phyloP scores from a whole-genome alignment of 2,797 vertebrate species.

The Liparis tanakae region DNA sequence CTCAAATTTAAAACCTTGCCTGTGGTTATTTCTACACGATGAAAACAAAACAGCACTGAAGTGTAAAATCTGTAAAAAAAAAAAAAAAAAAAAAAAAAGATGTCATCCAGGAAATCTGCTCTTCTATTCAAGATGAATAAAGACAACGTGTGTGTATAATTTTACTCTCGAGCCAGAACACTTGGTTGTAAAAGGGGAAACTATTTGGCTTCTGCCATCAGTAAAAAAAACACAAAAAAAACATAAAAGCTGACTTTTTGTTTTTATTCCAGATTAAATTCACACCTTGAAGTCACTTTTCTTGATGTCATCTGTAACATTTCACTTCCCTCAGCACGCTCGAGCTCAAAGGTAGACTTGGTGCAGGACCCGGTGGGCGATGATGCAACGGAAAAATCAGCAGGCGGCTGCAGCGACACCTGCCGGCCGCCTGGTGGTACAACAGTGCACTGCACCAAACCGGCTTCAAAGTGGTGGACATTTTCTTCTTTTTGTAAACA shows the following conservation, averaged over 20 bases:
- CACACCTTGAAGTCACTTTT: background rate
- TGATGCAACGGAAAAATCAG: background rate
- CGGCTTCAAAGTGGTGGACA: background rate
- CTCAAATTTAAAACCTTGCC: background rate
- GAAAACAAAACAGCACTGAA: too few species aligned
- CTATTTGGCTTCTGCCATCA: background rate
- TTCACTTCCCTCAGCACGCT: background rate
- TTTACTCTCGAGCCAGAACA: background rate
- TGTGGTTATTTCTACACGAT: background rate
- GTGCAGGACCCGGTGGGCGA: background rate
- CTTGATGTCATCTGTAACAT: background rate
- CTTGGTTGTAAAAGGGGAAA: background rate
- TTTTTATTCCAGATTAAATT: background rate
- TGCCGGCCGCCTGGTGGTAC: background rate
- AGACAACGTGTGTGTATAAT: background rate
- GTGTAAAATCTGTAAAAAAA: background rate
- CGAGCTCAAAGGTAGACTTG: background rate
- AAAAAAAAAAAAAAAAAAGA: too few species aligned
- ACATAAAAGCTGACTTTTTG: background rate
- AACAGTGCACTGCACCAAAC: background rate
- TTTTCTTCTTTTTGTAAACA: background rate
- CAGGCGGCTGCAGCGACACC: background rate
- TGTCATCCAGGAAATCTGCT: constrained; percentile 6
- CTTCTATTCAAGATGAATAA: background rate
- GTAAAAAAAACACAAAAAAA: background rate